Conservation (phyloP, 2,113 vertebrate genomes). For the Corapipo altera region DNA sequence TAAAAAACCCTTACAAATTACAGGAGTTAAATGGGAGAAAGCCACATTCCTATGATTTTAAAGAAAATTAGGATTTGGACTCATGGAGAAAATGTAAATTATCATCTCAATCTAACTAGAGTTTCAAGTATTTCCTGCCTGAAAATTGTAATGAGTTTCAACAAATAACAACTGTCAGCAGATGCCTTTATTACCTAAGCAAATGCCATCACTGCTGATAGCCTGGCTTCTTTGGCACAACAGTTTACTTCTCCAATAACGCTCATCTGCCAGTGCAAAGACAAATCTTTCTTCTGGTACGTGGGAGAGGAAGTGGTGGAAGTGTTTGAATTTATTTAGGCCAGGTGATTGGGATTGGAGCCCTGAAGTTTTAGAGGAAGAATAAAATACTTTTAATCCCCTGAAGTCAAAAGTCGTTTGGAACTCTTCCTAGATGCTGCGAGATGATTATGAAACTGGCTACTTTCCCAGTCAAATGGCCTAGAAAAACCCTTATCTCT, state of each 20-base stretch:
- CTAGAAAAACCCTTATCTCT: conserved; percentile 61
- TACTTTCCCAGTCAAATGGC: conserved; percentile 52
- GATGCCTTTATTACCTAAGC: conserved; percentile 27
- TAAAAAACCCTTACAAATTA: not conserved
- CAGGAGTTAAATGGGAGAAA: not conserved
- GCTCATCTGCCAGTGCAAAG: not conserved
- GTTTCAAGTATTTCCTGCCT: conserved; percentile 39
- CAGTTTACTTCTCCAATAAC: not conserved
- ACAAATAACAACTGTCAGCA: conserved; percentile 44
- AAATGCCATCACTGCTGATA: conserved; percentile 13
- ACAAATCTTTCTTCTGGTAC: not conserved
- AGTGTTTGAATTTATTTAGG: conserved; percentile 10
- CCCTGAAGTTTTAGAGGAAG: conserved; percentile 3
- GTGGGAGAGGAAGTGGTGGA: not conserved
- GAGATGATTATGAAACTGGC: conserved; percentile 41
- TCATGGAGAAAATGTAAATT: not conserved
- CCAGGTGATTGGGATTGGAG: not conserved
- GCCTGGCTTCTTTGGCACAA: not conserved
- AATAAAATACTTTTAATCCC: conserved; percentile 35
- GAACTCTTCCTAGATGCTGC: conserved; percentile 46
- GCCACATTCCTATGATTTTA: not conserved
- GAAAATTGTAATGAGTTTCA: not conserved
- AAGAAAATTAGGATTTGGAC: not conserved
- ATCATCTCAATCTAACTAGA: not conserved
- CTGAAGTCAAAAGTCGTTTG: conserved; percentile 24